A percentile compares a stretch with the other conserved stretches of the same genome.
Conservation (phyloP, 2,888 invertebrate species). For the Stegophylla sp. region DNA sequence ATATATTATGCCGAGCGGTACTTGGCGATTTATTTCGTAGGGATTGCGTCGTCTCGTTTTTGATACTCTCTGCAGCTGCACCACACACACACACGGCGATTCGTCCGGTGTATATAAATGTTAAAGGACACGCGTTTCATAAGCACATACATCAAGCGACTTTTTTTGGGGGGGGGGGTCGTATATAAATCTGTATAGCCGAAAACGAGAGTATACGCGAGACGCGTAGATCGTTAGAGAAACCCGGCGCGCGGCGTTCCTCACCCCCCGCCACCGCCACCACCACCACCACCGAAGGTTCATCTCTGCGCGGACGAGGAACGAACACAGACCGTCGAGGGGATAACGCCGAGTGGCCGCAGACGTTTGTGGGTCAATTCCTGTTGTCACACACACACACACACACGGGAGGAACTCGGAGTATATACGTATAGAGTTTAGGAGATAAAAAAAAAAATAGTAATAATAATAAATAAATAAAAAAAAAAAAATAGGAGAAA, state of each 20-base stretch:
- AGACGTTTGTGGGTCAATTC: constrained; percentile 50
- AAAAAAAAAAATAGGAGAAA: neutral
- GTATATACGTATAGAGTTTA: neutral
- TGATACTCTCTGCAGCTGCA: neutral
- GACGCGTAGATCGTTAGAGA: constrained; percentile 40
- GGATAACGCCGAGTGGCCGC: constrained; percentile 12
- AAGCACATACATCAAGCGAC: neutral
- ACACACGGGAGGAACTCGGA: neutral
- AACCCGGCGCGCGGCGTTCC: constrained; percentile 23
- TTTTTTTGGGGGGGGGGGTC: neutral
- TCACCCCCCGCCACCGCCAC: neutral
- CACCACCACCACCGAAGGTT: too few species aligned
- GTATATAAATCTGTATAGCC: constrained; percentile 44
- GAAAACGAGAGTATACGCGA: constrained; percentile 30
- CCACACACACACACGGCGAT: too few species aligned
- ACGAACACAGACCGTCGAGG: neutral
- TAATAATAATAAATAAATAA: neutral
- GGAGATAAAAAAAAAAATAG: neutral
- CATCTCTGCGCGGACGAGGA: neutral
- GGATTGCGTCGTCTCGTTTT: neutral
- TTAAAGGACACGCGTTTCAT: constrained; percentile 10
- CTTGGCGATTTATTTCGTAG: neutral
- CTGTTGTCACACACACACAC: constrained; percentile 40
- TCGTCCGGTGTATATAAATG: neutral
- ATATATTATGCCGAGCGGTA: neutral